These are phyloP conservation scores for Loris lydekkerianus DNA, from an alignment of 2,797 vertebrate genomes.

Conservation along the genomic window DNA sequence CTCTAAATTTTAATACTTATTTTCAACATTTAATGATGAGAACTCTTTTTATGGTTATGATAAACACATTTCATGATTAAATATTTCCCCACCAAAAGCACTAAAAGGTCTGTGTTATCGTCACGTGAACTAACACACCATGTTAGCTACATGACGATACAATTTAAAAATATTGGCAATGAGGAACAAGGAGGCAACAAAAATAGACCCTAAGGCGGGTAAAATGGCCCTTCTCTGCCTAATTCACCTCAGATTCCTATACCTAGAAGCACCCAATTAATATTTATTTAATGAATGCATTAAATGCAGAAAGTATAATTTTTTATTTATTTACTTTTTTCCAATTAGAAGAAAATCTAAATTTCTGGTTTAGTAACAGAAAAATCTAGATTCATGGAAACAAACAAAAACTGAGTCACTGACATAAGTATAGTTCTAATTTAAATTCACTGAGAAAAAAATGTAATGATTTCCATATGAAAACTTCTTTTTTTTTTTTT, in stretches of 20 bases:
- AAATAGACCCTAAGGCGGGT: not conserved
- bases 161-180: not conserved
- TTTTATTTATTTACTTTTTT: not conserved
- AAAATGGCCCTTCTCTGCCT: not conserved
- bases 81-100: not conserved
- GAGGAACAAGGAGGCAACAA: not conserved
- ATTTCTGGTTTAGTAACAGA: conserved; percentile 35
- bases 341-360: not conserved
- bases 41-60: conserved; percentile 4
- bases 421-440: not conserved
- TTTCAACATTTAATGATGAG: conserved; percentile 16
- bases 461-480: not conserved
- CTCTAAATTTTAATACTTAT: conserved; percentile 15
- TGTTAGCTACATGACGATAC: not conserved
- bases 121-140: not conserved
- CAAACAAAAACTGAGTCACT: not conserved
- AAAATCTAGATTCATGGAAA: conserved; percentile 9
- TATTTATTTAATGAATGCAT: not conserved
- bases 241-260: not conserved
- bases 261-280: not conserved
- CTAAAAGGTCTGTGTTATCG: not conserved
- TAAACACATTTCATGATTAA: not conserved
- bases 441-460: not conserved
- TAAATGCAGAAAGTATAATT: not conserved
- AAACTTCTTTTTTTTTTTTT: not conserved